Evolutionary conservation across 2,113 vertebrate genomes (phyloP), one percentile per base, ranked within the genome.

Genomic region (Mixornis gularis): DNA sequence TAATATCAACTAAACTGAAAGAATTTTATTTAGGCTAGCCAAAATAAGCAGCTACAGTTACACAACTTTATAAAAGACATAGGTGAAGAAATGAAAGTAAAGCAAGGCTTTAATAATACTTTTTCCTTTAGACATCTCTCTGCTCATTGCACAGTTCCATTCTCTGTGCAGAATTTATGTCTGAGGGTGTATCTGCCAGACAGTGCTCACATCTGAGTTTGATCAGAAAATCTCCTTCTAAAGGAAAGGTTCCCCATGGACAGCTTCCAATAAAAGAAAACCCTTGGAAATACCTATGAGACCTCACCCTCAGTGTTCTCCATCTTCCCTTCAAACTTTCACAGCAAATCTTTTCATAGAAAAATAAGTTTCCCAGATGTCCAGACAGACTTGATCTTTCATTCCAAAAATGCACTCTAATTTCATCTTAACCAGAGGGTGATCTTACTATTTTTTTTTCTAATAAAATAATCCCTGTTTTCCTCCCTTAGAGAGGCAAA

Each of bases 211-310:
- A 78, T 48, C 83, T 70, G 68, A 95, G 32, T 83, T 89, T 43
- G 71, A 68, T 56, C 64, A 89, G 30, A 90, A 73, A 59, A 80
- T 29, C 19, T 93, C 52, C 59, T 78, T 84, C 32, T 29, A 80
- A 87, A 40, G 76, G 15, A 68, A 25, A 79, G 16, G 44, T 38
- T 72, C 68, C 79, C 89, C 55, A 55, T 27, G 36, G 79, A 94
- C 55, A 86, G 24, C 27, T 92, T 92, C 77, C 89, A 86, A 83
- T 65, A 78, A 92, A 77, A 78, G 72, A 66, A 84, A 93, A 48
- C 69, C 29, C 68, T 48, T 36, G 52, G 83, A 86, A 93, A 82
- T 36, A 80, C 60, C 62, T 88, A 55, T 51, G 51, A 90, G 71
- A 87, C 34, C 34, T 83, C 51, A 41, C 29, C 13, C 46, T 65